phyloP scores from a whole-genome alignment of 2,113 vertebrate species.

The Willisornis vidua region DNA sequence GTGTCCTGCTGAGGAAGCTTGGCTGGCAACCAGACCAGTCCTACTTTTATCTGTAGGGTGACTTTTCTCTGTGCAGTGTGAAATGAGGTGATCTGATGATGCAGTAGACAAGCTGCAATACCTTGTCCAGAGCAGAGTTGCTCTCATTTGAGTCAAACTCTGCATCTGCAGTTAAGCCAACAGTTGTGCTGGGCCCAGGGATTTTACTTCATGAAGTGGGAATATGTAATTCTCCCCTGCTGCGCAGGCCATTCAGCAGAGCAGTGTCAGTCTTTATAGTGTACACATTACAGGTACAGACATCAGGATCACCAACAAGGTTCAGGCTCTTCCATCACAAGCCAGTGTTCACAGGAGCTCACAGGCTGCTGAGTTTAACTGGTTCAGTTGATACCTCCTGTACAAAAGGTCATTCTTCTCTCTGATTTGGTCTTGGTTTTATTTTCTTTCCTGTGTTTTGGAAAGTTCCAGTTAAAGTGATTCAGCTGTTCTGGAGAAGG shows the following conservation, averaged over 20 bases:
- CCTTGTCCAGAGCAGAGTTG: neutral
- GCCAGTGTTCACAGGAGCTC: neutral
- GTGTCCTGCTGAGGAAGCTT: neutral
- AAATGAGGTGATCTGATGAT: neutral
- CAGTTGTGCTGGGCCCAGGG: no score
- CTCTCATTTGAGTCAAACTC: neutral
- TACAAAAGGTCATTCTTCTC: neutral
- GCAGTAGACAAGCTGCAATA: neutral
- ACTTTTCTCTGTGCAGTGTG: neutral
- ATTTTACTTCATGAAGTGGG: neutral
- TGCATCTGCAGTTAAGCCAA: neutral
- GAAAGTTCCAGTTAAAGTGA: conserved; percentile 2
- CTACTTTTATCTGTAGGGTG: neutral
- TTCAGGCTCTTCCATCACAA: neutral
- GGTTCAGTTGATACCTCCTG: neutral
- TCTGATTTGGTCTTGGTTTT: neutral
- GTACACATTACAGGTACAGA: neutral
- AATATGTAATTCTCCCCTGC: neutral
- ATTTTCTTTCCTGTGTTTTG: neutral
- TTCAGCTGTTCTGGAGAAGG: neutral
- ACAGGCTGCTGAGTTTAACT: neutral
- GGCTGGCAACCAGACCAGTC: neutral
- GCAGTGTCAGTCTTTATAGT: neutral
- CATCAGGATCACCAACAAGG: neutral
- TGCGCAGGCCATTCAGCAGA: neutral